Base-by-base conservation (phyloP, 2,797 vertebrate genomes). In the Neosilurus hyrtlii region DNA sequence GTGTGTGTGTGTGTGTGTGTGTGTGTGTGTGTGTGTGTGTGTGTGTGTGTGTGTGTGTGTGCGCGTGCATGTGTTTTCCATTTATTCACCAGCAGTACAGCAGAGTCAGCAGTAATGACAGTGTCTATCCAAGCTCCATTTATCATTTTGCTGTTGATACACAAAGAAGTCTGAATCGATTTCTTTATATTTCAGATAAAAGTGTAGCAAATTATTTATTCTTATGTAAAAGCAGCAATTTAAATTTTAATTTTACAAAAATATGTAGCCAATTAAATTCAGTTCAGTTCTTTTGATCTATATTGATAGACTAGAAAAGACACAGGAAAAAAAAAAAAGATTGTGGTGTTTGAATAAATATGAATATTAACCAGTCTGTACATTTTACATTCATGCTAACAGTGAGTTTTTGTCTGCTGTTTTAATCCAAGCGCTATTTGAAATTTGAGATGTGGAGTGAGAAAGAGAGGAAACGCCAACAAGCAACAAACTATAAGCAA, bases 1-100 rank as follows among this genome's bases (percentile, higher is more conserved):
- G 24, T 15, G 15, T 18, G 20, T n/a, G 16, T 61, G 59, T 61
- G 59, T 61, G 59, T 61, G 59, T 61, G 20, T 61, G 68, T 52
- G 70, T 72, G 49, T 54, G 70, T 72, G 70, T 72, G 49, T 52
- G 70, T 35, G 72, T 57, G 72, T 35, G 52, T 20, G 71, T 30
- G 71, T 26, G 71, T 54, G 71, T 54, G 71, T 26, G 51, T 56
- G 24, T 18, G 12, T 24, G 66, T 68, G 65, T 35, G 66, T 43
- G 66, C 20, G 37, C n/a, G 68, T n/a, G 11, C 52, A 35, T 75
- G 73, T 75, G 54, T 75, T 59, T 59, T 59, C 11, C 26, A 75
- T 75, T 75, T 75, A 35, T 75, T 75, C 56, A 8, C 0, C 72
- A 59, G 72, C 72, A 22, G 16, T 35, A 20, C 72, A 57, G 24